These are phyloP conservation scores for Numenius arquata DNA, from an alignment of 2,113 vertebrate genomes.

Conservation along the genomic window DNA sequence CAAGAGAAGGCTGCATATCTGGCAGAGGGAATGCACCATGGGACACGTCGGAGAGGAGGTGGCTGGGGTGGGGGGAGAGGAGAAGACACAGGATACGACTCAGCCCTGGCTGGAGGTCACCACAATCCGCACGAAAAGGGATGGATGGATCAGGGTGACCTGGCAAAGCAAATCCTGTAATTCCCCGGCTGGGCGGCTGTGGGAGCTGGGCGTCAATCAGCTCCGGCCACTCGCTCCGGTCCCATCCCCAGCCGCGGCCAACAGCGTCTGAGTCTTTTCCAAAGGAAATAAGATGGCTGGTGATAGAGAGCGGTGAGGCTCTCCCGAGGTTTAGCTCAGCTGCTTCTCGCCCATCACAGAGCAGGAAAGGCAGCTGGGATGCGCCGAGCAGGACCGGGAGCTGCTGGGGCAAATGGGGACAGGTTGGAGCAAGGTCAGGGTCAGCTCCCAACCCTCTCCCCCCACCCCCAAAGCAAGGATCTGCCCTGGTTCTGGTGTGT, in stretches of 20 bases:
- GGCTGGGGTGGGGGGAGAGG: not conserved
- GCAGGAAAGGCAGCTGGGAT: not conserved
- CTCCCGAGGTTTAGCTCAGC: not conserved
- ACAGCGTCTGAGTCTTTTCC: not conserved
- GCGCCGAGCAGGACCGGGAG: not conserved
- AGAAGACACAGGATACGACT: rapidly evolving
- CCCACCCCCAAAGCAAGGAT: not conserved
- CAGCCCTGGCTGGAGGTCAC: not conserved
- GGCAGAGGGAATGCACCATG: not conserved
- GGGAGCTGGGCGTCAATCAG: not conserved
- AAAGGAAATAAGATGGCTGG: not conserved
- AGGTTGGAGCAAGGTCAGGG: not conserved
- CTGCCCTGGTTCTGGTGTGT: not conserved
- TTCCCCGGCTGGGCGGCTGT: rapidly evolving
- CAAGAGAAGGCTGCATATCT: not conserved
- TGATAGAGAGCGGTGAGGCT: not conserved
- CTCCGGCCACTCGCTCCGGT: rapidly evolving
- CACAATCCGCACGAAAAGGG: rapidly evolving
- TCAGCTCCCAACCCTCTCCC: not conserved
- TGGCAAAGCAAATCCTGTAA: not conserved
- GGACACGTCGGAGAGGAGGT: not conserved
- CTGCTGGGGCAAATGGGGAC: not conserved
- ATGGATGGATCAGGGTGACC: not conserved
- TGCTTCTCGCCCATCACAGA: rapidly evolving
- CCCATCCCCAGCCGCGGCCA: not conserved